Evolutionary conservation across 2,888 invertebrate genomes (phyloP), one percentile per base, ranked within the genome.

Genomic region (Parasteatoda lunata): DNA sequence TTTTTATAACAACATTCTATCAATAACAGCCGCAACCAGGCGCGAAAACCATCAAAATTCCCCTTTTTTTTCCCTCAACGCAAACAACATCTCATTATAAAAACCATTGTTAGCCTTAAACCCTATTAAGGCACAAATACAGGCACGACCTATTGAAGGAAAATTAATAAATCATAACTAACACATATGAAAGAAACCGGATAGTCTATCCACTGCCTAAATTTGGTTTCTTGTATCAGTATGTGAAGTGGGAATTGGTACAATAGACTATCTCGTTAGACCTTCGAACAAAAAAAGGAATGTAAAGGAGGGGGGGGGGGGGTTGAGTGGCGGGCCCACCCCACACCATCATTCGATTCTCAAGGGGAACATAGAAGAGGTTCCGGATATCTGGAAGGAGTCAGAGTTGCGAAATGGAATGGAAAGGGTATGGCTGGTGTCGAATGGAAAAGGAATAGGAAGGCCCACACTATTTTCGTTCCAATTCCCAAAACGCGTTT

Each of bases 131-230:
- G 72, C 65, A 13, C 70, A 66, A 65, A 65, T 59, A 75, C 48
- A 71, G 47, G 64, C 64, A 71, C 54, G 7, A 9, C 59, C 15
- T 47, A 69, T 81, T 75, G 51, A 75, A 80, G 81, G 52, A 59
- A 49, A 81, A 81, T 81, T 81, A 81, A 81, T 81, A 81, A 81
- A 81, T 81, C 81, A 81, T 81, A 52, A 54, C 81, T 15, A 15
- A 75, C 75, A 64, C 75, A 52, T 30, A 15, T 65, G 65, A 45
- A 65, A 66, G 59, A 65, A 80, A 80, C 80, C 49, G 75, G 69
- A 68, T 66, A 65, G 66, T 9, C 48, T 30, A 52, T n/a, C 48
- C 75, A 76, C 1, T 64, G 75, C 65, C 15, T 76, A 48, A 15
- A 7, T 51, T 30, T 13, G 52, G n/a, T 49, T 47, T 65, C 73